These are phyloP conservation scores for Lissocephala sabroskyi DNA, from an alignment of 2,888 invertebrate species.

Conservation along the genomic window DNA sequence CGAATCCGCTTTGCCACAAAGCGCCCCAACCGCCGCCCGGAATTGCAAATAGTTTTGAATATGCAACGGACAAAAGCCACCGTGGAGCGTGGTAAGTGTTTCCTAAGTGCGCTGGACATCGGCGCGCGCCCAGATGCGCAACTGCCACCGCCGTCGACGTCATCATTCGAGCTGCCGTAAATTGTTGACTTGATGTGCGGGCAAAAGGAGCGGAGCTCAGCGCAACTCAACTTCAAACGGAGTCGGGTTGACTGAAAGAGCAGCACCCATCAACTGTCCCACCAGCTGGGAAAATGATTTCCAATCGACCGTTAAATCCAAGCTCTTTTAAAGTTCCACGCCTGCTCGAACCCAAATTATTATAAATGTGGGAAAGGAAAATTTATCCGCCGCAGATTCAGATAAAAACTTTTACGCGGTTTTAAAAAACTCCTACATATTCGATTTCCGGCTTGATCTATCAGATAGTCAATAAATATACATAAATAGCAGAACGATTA, in stretches of 20 bases:
- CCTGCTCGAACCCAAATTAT: too few relatives aligned
- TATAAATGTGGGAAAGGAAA: too few relatives aligned
- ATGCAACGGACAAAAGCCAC: conserved; percentile 36
- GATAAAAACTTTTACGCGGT: too few relatives aligned
- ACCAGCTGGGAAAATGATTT: conserved; percentile 36
- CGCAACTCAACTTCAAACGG: conserved; percentile 58
- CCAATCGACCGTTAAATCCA: conserved; percentile 43
- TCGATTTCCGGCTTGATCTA: too few relatives aligned
- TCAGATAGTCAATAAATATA: too few relatives aligned
- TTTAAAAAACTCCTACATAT: too few relatives aligned
- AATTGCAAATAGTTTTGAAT: conserved; percentile 45
- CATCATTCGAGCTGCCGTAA: conserved; percentile 61
- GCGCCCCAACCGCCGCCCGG: too few relatives aligned
- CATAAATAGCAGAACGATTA: too few relatives aligned
- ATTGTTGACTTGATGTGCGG: conserved; percentile 61
- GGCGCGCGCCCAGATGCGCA: conserved; percentile 35
- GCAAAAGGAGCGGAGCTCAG: too few relatives aligned
- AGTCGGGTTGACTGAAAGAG: conserved; percentile 49
- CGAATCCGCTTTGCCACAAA: conserved; percentile 54
- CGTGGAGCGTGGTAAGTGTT: conserved; percentile 27
- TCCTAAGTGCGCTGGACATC: conserved; percentile 51
- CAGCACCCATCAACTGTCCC: background rate
- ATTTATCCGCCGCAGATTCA: too few relatives aligned
- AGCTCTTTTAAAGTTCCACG: conserved; percentile 56
- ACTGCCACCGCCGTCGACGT: conserved; percentile 32